phyloP scores from a whole-genome alignment of 2,888 invertebrate species.

The Neoitamus cyanurus region DNA sequence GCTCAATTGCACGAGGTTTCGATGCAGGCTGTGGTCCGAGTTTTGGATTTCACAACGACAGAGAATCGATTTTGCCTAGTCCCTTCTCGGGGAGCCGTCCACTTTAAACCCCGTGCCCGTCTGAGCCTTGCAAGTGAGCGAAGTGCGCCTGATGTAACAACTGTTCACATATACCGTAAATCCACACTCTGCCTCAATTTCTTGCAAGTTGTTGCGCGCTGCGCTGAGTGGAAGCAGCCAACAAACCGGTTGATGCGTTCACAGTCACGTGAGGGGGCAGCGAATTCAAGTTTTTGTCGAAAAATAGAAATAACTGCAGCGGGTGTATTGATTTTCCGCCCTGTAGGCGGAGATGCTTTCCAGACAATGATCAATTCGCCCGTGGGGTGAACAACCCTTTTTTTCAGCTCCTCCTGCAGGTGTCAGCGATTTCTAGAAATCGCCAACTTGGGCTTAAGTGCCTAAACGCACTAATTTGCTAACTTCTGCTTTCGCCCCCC shows the following conservation, averaged over 20 bases:
- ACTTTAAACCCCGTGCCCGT: not conserved
- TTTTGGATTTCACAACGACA: not conserved
- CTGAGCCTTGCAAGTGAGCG: not conserved
- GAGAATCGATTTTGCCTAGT: not conserved
- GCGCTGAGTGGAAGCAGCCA: not conserved
- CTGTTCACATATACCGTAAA: not conserved
- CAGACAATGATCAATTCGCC: not conserved
- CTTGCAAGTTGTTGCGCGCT: not conserved
- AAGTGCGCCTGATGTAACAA: not conserved
- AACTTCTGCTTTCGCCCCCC: not conserved
- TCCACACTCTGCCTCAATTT: not conserved
- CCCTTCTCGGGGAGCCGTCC: not conserved
- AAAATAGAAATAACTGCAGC: not conserved
- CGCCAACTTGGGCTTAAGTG: not conserved
- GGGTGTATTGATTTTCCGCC: conserved; percentile 13
- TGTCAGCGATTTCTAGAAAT: not conserved
- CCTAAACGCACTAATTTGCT: not conserved
- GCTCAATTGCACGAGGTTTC: not conserved
- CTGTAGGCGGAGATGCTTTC: not conserved
- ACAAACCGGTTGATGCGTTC: conserved; percentile 33
- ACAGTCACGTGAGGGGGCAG: conserved; percentile 26
- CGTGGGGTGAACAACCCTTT: not conserved
- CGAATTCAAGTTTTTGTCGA: not conserved
- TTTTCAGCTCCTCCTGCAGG: not conserved
- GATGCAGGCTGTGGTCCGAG: not conserved